Base-by-base conservation (phyloP, 2,888 invertebrate genomes). In the Lasioglossum zephyrum region DNA sequence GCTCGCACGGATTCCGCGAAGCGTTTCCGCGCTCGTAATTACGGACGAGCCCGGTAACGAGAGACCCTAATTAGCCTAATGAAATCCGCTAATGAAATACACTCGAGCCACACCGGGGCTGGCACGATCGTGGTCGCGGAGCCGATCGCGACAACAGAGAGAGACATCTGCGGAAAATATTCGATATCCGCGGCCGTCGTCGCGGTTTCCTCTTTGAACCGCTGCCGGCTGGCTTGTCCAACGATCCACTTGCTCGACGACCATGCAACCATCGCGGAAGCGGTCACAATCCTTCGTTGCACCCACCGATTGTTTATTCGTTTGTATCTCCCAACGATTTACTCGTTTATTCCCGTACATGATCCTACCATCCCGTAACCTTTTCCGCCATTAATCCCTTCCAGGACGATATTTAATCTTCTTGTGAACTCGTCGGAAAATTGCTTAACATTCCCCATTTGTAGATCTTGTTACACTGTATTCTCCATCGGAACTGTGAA, bases 21-120 rank as follows among this genome's bases (percentile, higher is more conserved):
- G 82, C 90, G 88, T 88, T 88, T 90, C 89, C 90, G 82, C 87
- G 86, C 9, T 70, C 84, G 86, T 89, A 90, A 90, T 90, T 90
- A 90, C 89, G 84, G 26, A 81, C 81, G 77, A 76, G 72, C 75
- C 31, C 82, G 82, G 83, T 88, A 90, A 88, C 90, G 86, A 90
- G 86, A 69, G 82, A 39, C 83, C 80, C 86, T 90, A 90, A 90
- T 90, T 90, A 90, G 89, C 85, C 78, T 90, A 90, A 90, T 89
- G 90, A 90, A 88, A 90, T 90, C 85, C 82, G 77, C 79, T 85
- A 88, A 87, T 87, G 90, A 90, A 90, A 90, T 82, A 82, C 70
- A 44, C 82, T 73, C 66, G 73, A 79, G 77, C 49, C 73, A 5
- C n/a, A 73, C 31, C 77, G 78, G 69, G 66, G 49, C 82, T 66